Evolutionary conservation across 2,888 invertebrate species (phyloP).

Genomic region (Drosophila anomalata): DNA sequence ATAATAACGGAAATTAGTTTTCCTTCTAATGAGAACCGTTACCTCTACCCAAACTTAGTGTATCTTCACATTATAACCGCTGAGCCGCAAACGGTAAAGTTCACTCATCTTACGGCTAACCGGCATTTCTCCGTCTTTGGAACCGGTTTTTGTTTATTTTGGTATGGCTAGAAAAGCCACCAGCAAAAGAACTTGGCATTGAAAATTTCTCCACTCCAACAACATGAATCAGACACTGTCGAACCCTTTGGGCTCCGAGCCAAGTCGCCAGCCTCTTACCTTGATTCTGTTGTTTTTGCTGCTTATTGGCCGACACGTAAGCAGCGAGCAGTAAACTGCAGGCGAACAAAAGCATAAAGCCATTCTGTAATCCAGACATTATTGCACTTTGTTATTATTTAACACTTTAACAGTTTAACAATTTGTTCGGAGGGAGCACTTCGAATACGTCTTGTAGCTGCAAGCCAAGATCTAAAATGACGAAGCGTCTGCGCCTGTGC

Average conservation of each 20-base stretch:
- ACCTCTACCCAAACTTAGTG: background rate
- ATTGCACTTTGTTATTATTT: constrained; percentile 50
- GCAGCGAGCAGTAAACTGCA: constrained; percentile 58
- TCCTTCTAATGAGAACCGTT: constrained; percentile 11
- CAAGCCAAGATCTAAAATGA: constrained; percentile 74
- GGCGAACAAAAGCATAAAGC: constrained; percentile 58
- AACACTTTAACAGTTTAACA: constrained; percentile 11
- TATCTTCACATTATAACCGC: constrained; percentile 7
- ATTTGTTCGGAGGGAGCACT: constrained; percentile 2
- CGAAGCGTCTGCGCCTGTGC: constrained; percentile 59
- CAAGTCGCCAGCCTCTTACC: constrained; percentile 56
- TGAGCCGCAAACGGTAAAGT: constrained; percentile 24
- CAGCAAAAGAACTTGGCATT: constrained; percentile 31
- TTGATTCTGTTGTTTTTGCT: constrained; percentile 68
- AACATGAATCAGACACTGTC: constrained; percentile 40
- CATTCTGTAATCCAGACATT: constrained; percentile 52
- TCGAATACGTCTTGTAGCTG: constrained; percentile 51
- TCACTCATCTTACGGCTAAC: constrained; percentile 13
- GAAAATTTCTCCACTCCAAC: constrained; percentile 47
- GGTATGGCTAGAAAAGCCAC: constrained; percentile 53
- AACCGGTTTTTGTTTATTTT: constrained; percentile 68
- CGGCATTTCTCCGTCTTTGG: constrained; percentile 27
- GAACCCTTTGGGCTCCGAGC: constrained; percentile 2
- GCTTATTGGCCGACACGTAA: constrained; percentile 57
- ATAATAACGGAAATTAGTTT: background rate